Percentiles rank a stretch among this genome's conserved stretches.
These are phyloP conservation scores for Triplophysa dalaica DNA, from an alignment of 2,113 vertebrate species.

Conservation along the genomic window DNA sequence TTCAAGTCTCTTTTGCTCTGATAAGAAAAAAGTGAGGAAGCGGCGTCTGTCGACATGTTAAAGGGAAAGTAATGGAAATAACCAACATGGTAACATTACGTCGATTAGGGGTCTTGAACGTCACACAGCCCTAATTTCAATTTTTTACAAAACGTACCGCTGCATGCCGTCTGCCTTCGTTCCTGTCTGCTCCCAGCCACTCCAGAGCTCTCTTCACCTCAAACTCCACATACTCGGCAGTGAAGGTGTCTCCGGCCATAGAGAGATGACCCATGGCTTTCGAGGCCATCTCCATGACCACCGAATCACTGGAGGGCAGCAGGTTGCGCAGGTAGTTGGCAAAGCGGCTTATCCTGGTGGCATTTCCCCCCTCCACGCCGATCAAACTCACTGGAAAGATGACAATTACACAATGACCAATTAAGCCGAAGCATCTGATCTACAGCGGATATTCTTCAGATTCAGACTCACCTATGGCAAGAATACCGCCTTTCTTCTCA, in stretches of 20 bases:
- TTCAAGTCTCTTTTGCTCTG: no score
- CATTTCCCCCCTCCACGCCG: constrained; percentile 95
- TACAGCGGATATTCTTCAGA: no score
- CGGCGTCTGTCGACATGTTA: no score
- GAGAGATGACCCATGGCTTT: constrained; percentile 96
- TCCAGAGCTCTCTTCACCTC: constrained; percentile 98
- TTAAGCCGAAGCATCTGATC: background rate
- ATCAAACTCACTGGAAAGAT: constrained; percentile 89
- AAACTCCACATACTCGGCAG: constrained; percentile 97
- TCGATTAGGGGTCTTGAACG: no score
- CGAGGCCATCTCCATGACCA: constrained; percentile 99
- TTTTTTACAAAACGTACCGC: constrained; percentile 77
- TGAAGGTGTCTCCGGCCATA: constrained; percentile 97
- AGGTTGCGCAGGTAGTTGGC: constrained; percentile 97
- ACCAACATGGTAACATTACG: no score
- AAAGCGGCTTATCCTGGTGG: constrained; percentile 94
- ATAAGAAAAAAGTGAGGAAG: no score
- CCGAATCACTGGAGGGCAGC: constrained; percentile 92
- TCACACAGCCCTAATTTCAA: no score
- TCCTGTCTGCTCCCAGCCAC: constrained; percentile 95
- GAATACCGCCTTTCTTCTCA: constrained; percentile 97
- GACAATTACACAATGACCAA: background rate
- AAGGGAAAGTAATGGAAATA: no score
- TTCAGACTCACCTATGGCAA: constrained; percentile 87
- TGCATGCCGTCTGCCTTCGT: constrained; percentile 93